A percentile compares a stretch with the other conserved stretches of the same genome.
Conservation (phyloP, 2,113 vertebrate genomes). For the Helogale parvula region DNA sequence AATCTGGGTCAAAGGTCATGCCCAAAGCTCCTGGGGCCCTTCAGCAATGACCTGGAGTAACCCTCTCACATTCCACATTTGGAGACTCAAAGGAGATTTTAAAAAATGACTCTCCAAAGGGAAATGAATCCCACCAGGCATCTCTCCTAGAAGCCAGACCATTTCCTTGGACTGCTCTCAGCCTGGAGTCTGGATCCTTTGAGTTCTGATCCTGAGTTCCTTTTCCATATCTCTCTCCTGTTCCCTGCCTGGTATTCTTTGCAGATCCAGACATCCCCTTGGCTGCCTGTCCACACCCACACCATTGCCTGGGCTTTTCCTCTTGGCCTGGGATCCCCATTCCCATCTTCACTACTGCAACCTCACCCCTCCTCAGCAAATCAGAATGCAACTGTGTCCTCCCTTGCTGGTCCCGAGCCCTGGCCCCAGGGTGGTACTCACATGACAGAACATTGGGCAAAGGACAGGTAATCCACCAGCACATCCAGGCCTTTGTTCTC, state of each 20-base stretch:
- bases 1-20: constrained; percentile 1
- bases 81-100: background rate
- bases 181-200: background rate
- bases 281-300: background rate
- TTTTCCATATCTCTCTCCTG: background rate
- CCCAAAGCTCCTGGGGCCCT: background rate
- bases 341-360: background rate
- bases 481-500: constrained; percentile 97
- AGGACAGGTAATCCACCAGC: constrained; percentile 97
- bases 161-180: background rate
- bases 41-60: background rate
- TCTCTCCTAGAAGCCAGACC: background rate
- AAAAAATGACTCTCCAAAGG: background rate
- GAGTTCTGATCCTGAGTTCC: background rate
- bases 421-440: constrained; percentile 87
- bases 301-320: background rate
- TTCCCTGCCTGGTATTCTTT: background rate
- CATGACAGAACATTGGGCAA: constrained; percentile 96
- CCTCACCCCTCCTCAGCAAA: background rate
- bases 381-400: background rate
- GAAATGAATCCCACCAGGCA: background rate
- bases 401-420: background rate
- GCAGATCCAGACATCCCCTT: background rate
- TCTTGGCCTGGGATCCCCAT: background rate
- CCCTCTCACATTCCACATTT: background rate